phyloP scores from a whole-genome alignment of 2,797 vertebrate species.

The Xenops minutus region DNA sequence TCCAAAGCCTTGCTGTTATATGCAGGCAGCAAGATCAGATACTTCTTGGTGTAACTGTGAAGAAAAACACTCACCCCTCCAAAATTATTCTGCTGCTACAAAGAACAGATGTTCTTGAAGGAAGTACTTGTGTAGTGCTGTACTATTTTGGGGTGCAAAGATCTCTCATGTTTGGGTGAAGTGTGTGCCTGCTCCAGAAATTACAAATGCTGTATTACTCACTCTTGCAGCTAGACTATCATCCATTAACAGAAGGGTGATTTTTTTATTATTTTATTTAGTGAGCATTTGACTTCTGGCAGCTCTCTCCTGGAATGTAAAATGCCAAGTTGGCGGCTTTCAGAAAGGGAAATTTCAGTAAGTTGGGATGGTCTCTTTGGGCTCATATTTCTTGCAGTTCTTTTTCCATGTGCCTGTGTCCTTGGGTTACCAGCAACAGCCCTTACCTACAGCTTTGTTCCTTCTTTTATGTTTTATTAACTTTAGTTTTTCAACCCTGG shows the following conservation, averaged over 20 bases:
- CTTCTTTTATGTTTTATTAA: not conserved
- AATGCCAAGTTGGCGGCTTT: slow-evolving; percentile 52
- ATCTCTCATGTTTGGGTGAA: not conserved
- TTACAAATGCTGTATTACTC: not conserved
- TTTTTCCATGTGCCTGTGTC: slow-evolving; percentile 24
- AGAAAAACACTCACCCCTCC: not conserved
- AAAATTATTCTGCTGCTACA: not conserved
- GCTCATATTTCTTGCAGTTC: slow-evolving; percentile 42
- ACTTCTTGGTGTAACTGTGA: not conserved
- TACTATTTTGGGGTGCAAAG: not conserved
- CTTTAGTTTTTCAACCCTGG: not conserved
- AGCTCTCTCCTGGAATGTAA: not conserved
- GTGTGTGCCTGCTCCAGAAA: not conserved
- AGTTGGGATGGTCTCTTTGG: slow-evolving; percentile 30
- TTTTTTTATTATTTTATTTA: not conserved
- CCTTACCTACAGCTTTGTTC: slow-evolving; percentile 30
- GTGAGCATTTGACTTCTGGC: slow-evolving; percentile 39
- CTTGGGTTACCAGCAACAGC: not conserved
- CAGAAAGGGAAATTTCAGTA: slow-evolving; percentile 45
- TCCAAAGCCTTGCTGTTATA: not conserved
- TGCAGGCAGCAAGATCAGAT: not conserved
- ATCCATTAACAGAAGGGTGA: not conserved
- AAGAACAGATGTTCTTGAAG: not conserved
- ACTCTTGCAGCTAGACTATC: not conserved
- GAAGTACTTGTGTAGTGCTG: not conserved